These are phyloP conservation scores for Dufourea novaeangliae DNA, from an alignment of 1,140 invertebrate species.

Conservation along the genomic window DNA sequence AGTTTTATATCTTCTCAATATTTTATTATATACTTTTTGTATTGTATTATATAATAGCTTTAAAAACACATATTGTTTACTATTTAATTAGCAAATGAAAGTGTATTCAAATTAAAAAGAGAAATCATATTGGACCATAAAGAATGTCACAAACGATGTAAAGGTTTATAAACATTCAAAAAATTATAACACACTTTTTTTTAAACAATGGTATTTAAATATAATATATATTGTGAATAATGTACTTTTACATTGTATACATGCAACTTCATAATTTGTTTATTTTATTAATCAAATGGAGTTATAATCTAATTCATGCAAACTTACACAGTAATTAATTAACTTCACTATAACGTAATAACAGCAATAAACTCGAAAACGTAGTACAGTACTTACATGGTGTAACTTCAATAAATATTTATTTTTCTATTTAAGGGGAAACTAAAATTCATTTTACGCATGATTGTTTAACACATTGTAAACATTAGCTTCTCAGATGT, in stretches of 20 bases:
- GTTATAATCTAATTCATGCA: not conserved
- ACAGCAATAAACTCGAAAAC: not conserved
- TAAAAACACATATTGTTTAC: not conserved
- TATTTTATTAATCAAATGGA: not conserved
- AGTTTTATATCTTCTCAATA: not conserved
- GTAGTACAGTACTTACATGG: slow-evolving; percentile 33
- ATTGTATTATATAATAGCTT: not conserved
- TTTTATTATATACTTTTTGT: not conserved
- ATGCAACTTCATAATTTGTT: not conserved
- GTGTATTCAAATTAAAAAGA: not conserved
- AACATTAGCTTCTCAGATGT: slow-evolving; percentile 1
- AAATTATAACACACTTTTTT: not conserved
- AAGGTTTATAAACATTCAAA: not conserved
- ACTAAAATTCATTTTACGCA: slow-evolving; percentile 10
- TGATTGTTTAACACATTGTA: slow-evolving; percentile 18
- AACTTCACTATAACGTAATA: not conserved
- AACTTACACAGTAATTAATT: not conserved
- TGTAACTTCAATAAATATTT: slow-evolving; percentile 27
- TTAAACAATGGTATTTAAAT: not conserved
- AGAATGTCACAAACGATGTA: not conserved
- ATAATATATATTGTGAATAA: not conserved
- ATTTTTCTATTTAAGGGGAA: slow-evolving; percentile 15
- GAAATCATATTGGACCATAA: not conserved
- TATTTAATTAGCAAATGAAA: not conserved
- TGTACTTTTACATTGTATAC: slow-evolving; percentile 1